Conservation (phyloP, 2,888 invertebrate genomes). For the Polyommatus icarus region DNA sequence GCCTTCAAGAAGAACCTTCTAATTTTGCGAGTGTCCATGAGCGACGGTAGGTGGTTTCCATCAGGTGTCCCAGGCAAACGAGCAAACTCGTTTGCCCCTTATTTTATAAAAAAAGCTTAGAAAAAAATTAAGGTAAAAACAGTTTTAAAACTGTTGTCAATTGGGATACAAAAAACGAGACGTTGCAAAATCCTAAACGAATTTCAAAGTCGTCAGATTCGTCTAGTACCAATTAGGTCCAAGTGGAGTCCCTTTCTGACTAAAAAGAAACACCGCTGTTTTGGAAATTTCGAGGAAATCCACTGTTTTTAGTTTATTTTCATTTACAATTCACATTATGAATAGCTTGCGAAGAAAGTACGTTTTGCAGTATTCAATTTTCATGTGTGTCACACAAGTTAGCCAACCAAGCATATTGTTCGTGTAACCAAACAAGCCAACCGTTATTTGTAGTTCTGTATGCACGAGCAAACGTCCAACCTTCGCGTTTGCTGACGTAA, state of each 20-base stretch:
- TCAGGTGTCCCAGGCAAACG: no score
- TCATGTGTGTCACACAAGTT: not conserved
- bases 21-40: no score
- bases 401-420: not conserved
- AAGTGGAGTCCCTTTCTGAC: not conserved
- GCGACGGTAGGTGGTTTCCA: no score
- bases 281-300: not conserved
- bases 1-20: no score
- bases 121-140: not conserved
- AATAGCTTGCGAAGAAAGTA: not conserved
- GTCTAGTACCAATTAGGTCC: conserved; percentile 34
- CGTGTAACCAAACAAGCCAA: not conserved
- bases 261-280: not conserved
- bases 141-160: not conserved
- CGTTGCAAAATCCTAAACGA: not conserved
- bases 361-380: not conserved
- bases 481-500: conserved; percentile 23
- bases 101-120: not conserved
- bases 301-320: not conserved
- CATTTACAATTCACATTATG: not conserved
- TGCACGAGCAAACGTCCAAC: conserved; percentile 10
- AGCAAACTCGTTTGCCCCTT: no score
- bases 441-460: not conserved
- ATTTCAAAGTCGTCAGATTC: not conserved
- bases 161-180: not conserved